Base-by-base conservation (phyloP, 64 coral and sea anemone species). In the Cladopsammia gracilis region DNA sequence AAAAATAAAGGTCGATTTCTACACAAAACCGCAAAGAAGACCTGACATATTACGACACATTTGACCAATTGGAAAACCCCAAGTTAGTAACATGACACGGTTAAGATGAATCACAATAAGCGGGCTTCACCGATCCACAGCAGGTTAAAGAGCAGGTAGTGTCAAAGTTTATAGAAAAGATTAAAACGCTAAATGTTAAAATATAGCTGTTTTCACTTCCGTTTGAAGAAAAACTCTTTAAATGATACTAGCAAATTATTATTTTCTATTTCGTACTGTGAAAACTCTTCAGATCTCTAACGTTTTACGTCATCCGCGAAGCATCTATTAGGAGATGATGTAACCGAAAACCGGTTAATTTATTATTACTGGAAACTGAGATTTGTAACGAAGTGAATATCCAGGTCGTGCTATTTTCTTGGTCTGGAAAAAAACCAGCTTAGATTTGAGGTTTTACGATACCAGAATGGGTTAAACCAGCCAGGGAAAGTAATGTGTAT, bases 271-370 rank as follows among this genome's bases (percentile, higher is more conserved):
- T 14, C 4, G 44, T 75, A 11, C 46, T 49, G 44, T 8, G 3
- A n/a, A 66, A 84, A 15, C 44, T 23, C 20, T 51, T 48, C 4
- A 66, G 18, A 45, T 1, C n/a, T 3, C 43, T 44, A 11, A 9
- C 9, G 19, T 84, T 84, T 84, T 84, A 84, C 80, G 80, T 84
- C 80, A 84, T 84, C 64, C 80, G 51, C 25, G 80, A 84, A 10
- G 80, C 61, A 84, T 84, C 46, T 84, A 43, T 19, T 45, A 10
- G 13, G 4, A 48, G 80, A 84, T 84, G 80, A 84, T 84, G 80
- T 84, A 84, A 84, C 80, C 80, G 24, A 62, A 67, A 20, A 84
- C 80, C n/a, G 20, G 61, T 84, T 84, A 45, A 84, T 84, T 68
- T 84, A 84, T 66, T 84, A 84, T 84, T 84, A 84, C 80, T 67